Evolutionary conservation across 2,797 vertebrate genomes (phyloP), one percentile per base, ranked within the genome.

Genomic region (Pyrocephalus nanus): DNA sequence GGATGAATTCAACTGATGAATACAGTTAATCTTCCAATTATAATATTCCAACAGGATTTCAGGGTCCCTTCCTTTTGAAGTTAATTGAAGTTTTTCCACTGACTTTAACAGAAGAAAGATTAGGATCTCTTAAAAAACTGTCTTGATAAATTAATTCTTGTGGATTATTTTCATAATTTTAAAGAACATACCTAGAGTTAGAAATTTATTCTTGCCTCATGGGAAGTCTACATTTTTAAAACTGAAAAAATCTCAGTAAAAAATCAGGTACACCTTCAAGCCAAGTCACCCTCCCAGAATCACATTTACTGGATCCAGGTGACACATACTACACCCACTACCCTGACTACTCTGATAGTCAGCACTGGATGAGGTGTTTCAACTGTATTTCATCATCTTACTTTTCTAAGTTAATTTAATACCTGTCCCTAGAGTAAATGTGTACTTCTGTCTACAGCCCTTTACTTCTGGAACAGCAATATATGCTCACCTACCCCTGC

Each of bases 41-140:
- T 95, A 94, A 97, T 93, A 93, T 82, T 82, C 69, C 89, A 91
- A 85, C n/a, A 5, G 50, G 90, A 96, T 96, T 97, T 94, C 81
- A 93, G 50, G 38, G 42, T 57, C 45, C 36, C 16, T 91, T 92
- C 80, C 88, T 93, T 96, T 93, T 97, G 95, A 97, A 95, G 94
- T 96, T 95, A 96, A 96, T 95, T 92, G 77, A 95, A 77, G 71
- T 82, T 89, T 85, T 91, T 71, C 60, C 69, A 74, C n/a, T 77
- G 78, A 76, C 88, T 92, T 94, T 69, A 94, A 62, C n/a, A 85
- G 67, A 76, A 83, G 17, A 82, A 87, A 94, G 84, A 93, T 91
- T 77, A 76, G 19, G 32, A 92, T 93, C 93, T 91, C 22, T 54
- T 71, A 85, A 85, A 11, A 72, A 89, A 87, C 42, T 50, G 32